Base-by-base conservation (phyloP, 2,888 invertebrate genomes). In the Drosophila anceps region DNA sequence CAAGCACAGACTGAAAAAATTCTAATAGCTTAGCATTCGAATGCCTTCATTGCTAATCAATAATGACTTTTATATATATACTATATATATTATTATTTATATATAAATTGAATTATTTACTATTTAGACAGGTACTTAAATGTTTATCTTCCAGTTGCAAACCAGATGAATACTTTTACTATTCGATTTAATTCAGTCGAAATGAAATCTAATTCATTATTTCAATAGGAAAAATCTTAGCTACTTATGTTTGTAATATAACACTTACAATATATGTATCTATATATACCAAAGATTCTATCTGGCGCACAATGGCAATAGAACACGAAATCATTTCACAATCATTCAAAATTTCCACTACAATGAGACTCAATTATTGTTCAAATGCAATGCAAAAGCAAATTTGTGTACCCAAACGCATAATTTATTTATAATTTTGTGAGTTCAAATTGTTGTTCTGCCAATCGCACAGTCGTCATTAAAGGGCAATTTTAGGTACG, bases 41-140 rank as follows among this genome's bases (percentile, higher is more conserved):
- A 6, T 37, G 20, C 43, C 58, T 59, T 35, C 69, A 46, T 27
- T 68, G 18, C 51, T 13, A 70, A 73, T 70, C 73, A 59, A 64
- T 69, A 20, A 43, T n/a, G 33, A 64, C 15, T 44, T 39, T 4
- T 1, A 39, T 7, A 53, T 37, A n/a, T n/a, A 20, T 9, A 0
- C 4, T 15, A 35, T 0, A 18, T 18, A n/a, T 15, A 18, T 12
- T 18, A 10, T 18, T 20, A 33, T 33, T 7, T 2, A 18, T 4
- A 18, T 12, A 24, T 4, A 15, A 31, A 29, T 29, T n/a, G n/a
- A 53, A 53, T 35, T 24, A 35, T 35, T 35, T 53, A 24, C 24
- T 20, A 13, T 33, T 33, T 3, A 18, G 3, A 0, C 12, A 12
- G 10, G 5, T 6, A 51, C 12, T 24, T 3, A 27, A 24, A 27